A percentile compares a stretch with the other conserved stretches of the same genome.
Evolutionary conservation across 2,797 vertebrate genomes (phyloP).

Genomic region (Threskiornis aethiopicus): DNA sequence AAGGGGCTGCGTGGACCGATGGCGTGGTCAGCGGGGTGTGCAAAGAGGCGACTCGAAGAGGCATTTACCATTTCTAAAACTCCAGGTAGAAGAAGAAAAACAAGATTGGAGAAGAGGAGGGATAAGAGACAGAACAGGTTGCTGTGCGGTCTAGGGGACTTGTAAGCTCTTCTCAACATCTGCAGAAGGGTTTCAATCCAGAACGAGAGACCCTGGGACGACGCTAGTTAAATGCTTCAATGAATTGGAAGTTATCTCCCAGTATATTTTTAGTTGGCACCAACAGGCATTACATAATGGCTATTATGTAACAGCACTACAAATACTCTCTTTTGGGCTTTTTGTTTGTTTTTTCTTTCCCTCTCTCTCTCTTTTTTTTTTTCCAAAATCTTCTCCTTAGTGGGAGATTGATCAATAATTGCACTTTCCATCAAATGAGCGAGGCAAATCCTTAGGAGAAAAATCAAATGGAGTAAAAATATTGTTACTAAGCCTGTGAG

Average conservation of each 20-base stretch:
- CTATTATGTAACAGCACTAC: constrained; percentile 60
- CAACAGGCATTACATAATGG: constrained; percentile 64
- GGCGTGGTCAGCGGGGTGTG: background rate
- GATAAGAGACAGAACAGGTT: background rate
- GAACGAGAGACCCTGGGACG: background rate
- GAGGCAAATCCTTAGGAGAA: constrained; percentile 24
- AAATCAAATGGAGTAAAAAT: constrained; percentile 47
- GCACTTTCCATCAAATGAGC: background rate
- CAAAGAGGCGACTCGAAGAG: background rate
- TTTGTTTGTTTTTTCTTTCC: background rate
- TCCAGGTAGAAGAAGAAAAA: background rate
- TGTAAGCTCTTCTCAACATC: background rate
- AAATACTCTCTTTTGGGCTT: constrained; percentile 2
- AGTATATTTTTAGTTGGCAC: constrained; percentile 69
- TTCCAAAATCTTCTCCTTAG: background rate
- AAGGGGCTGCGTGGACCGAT: rapidly evolving
- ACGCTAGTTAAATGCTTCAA: constrained; percentile 43
- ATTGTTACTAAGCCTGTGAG: constrained; percentile 29
- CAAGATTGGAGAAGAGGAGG: background rate
- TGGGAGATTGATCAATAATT: background rate
- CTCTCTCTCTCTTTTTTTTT: no score
- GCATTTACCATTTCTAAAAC: background rate
- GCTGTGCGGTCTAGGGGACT: background rate
- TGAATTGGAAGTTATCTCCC: constrained; percentile 59
- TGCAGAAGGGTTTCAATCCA: background rate